Percentiles rank a stretch among this genome's conserved stretches.
phyloP scores from a whole-genome alignment of 2,888 invertebrate genomes.

The Brenthis ino region DNA sequence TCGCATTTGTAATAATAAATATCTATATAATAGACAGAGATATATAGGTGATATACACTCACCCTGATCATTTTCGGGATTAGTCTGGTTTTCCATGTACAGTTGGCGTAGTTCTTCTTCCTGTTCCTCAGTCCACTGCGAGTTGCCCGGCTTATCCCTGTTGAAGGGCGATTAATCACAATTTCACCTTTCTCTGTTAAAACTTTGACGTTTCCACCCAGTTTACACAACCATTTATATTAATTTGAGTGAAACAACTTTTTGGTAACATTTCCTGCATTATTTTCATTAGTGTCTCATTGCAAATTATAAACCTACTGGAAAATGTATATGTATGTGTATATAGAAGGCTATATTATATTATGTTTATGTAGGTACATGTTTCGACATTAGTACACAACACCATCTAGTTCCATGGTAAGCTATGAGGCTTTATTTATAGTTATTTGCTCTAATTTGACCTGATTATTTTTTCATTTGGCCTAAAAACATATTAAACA shows the following conservation, averaged over 20 bases:
- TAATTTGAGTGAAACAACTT: slow-evolving; percentile 17
- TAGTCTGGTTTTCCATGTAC: slow-evolving; percentile 91
- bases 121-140: slow-evolving; percentile 92
- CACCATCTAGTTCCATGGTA: too few species aligned
- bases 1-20: too few species aligned
- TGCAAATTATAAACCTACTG: background rate
- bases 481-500: too few species aligned
- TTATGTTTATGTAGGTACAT: too few species aligned
- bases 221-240: slow-evolving; percentile 24
- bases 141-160: slow-evolving; percentile 73
- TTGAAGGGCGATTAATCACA: slow-evolving; percentile 38
- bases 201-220: slow-evolving; percentile 27
- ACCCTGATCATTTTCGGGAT: slow-evolving; percentile 87
- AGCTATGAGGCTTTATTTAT: too few species aligned
- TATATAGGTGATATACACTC: slow-evolving; percentile 35
- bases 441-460: background rate
- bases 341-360: too few species aligned
- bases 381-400: too few species aligned
- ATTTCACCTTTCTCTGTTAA: slow-evolving; percentile 33
- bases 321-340: background rate
- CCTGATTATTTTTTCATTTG: too few species aligned
- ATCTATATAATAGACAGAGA: too few species aligned
- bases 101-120: slow-evolving; percentile 92
- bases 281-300: slow-evolving; percentile 1
- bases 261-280: background rate